A percentile compares a stretch with the other conserved stretches of the same genome.
phyloP scores from a whole-genome alignment of 1,140 invertebrate genomes.

The Polypedilum vanderplanki region DNA sequence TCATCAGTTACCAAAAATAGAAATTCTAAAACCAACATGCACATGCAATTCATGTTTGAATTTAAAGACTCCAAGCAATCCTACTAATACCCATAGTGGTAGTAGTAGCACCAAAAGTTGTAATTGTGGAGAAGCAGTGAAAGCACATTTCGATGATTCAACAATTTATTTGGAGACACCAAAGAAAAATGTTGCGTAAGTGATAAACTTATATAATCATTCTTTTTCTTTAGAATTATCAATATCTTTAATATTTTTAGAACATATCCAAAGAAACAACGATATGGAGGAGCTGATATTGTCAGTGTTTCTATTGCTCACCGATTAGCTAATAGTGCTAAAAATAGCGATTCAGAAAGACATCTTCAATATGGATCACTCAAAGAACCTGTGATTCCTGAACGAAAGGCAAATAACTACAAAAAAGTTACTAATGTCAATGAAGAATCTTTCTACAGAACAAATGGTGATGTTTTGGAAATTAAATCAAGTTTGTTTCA shows the following conservation, averaged over 20 bases:
- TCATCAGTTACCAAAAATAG: not conserved
- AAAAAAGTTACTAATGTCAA: not conserved
- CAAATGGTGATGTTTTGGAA: conserved; percentile 6
- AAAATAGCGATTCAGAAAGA: not conserved
- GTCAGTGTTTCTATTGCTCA: conserved; percentile 14
- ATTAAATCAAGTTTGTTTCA: not conserved
- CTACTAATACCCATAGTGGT: no score
- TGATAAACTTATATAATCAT: not conserved
- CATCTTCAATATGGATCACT: not conserved
- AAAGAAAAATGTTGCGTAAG: not conserved
- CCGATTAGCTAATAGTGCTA: not conserved
- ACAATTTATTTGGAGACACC: not conserved
- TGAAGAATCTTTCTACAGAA: not conserved
- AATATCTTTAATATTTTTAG: not conserved
- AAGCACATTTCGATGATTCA: not conserved
- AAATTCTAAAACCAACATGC: not conserved
- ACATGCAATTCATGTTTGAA: not conserved
- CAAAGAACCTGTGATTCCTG: not conserved
- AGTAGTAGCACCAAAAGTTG: not conserved
- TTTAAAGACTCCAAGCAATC: not conserved
- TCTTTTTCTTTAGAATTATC: no score
- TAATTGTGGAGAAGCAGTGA: not conserved
- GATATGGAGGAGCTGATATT: conserved; percentile 10
- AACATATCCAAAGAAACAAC: not conserved
- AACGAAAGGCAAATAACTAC: not conserved